Evolutionary conservation across 2,888 invertebrate species (phyloP).

Genomic region (Pomacea canaliculata): DNA sequence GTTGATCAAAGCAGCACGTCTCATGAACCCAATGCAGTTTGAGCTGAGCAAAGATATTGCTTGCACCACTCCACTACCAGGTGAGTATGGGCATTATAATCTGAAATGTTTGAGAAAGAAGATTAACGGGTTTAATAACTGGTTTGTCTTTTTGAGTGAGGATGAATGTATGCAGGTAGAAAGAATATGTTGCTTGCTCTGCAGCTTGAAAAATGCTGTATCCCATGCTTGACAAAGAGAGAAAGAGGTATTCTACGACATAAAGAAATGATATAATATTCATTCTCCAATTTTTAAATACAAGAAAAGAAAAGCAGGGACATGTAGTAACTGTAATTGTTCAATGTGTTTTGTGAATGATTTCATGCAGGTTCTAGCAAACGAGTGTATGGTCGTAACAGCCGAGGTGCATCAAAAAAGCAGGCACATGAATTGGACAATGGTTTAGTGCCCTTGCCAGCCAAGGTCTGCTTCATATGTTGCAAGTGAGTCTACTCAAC

Average conservation of each 20-base stretch:
- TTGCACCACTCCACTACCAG: conserved; percentile 67
- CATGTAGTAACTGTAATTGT: too few species aligned
- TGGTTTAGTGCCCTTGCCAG: conserved; percentile 85
- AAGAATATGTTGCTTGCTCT: too few species aligned
- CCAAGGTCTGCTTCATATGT: conserved; percentile 87
- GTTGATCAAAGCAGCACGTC: conserved; percentile 84
- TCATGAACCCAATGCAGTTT: conserved; percentile 91
- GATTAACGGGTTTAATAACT: too few species aligned
- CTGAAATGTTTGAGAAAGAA: neutral
- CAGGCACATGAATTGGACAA: conserved; percentile 75
- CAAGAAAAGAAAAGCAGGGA: too few species aligned
- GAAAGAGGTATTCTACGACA: too few species aligned
- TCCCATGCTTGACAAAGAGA: too few species aligned
- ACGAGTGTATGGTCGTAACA: conserved; percentile 55
- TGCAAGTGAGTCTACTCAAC: conserved; percentile 69
- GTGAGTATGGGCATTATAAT: conserved; percentile 40
- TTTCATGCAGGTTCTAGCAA: conserved; percentile 66
- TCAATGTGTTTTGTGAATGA: too few species aligned
- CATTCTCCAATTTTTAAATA: too few species aligned
- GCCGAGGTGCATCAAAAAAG: conserved; percentile 61
- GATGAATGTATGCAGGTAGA: too few species aligned
- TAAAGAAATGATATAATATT: too few species aligned
- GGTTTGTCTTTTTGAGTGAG: too few species aligned
- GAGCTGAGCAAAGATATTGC: conserved; percentile 84
- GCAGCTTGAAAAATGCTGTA: too few species aligned